Base-by-base conservation (phyloP, 2,797 vertebrate genomes). In the Pseudomugil gertrudae region DNA sequence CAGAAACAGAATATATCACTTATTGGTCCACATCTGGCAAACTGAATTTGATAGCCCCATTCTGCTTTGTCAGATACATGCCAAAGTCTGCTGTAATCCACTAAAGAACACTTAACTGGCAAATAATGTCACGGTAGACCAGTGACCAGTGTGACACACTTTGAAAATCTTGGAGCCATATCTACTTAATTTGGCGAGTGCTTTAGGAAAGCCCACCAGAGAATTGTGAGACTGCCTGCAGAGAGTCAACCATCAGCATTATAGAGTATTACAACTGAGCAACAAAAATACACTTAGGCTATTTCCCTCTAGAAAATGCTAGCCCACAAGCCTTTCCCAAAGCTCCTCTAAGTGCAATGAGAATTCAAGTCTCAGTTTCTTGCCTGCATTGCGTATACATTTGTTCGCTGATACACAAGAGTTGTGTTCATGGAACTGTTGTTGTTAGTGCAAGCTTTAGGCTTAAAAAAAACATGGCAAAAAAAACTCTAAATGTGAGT, bases 221-320 rank as follows among this genome's bases (percentile, higher is more conserved):
- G 90, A 93, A 88, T 91, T 85, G 80, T 32, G 63, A 26, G 90
- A 77, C 89, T 74, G 70, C 92, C 92, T 82, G 89, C 85, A 54
- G 92, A 86, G 92, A 92, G 84, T 87, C 84, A 78, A 80, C 90
- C 90, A 92, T 92, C 89, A 92, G 90, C 90, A 91, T 92, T 93
- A 93, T 80, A 89, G 89, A 87, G 85, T 85, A 92, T 92, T 90
- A 92, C 85, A 59, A 67, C 80, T 52, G 51, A 78, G 85, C 87
- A 87, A 80, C 78, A 84, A 76, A 67, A 85, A 84, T 82, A 83
- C 87, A 86, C 85, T 87, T 80, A 83, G 74, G 69, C 87, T 78
- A 80, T 88, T 89, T 92, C 87, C 90, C 89, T 63, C 76, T 83
- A 81, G 85, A 85, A 91, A 83, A 86, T 59, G 50, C 67, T 33